Base-by-base conservation (phyloP, 2,113 vertebrate species). In the Eurypyga helias region DNA sequence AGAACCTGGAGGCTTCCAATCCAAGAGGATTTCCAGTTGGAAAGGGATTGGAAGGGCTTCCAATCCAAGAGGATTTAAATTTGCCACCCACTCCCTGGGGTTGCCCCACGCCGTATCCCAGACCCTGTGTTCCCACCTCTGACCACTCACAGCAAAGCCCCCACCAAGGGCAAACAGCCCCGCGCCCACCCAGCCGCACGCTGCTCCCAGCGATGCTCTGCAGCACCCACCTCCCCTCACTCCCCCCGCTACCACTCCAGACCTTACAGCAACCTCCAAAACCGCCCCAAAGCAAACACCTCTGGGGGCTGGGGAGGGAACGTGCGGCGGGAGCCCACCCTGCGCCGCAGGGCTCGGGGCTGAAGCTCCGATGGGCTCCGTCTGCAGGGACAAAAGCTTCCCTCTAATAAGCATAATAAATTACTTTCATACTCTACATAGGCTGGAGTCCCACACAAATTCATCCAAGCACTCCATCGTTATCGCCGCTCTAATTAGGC, bases 401-500 rank as follows among this genome's bases (percentile, higher is more conserved):
- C n/a, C 73, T 33, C 54, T 96, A 89, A 97, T 90, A 70, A 96
- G 83, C 71, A 80, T 79, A 95, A 97, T 70, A 82, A 93, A 96
- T 90, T 43, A 54, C 84, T 67, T 83, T 24, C 14, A 15, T n/a
- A 26, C 52, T 80, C 81, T 69, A n/a, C 13, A 17, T 7, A 36
- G 87, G 46, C 92, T 51, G 52, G 21, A 67, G 61, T 46, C 79
- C 64, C 71, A 66, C 80, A 85, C 64, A 90, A 94, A 93, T 87
- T n/a, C 91, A 69, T 24, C 76, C 2, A 4, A 72, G 79, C 79
- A 9, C 86, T 89, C 73, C 87, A 48, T 96, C 70, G 26, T 97
- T 97, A 93, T 84, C 92, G 57, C 92, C 0, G 8, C 82, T 91
- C 92, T 98, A 96, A 98, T 97, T 93, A 96, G 96, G 52, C 71